Conservation (phyloP, 2,797 vertebrate genomes). For the Pipistrellus kuhlii region DNA sequence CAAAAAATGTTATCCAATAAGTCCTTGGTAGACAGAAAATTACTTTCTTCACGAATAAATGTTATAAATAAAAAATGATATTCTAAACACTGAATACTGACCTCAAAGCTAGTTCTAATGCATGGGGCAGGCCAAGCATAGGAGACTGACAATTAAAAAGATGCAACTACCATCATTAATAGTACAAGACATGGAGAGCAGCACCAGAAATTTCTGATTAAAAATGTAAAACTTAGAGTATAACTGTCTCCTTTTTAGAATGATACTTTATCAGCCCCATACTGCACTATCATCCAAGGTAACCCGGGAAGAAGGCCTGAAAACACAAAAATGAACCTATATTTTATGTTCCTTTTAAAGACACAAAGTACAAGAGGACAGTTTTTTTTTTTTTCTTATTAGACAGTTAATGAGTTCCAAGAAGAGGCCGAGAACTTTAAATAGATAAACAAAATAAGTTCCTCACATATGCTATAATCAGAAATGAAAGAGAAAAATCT, state of each 20-base stretch:
- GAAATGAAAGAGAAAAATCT: constrained; percentile 41
- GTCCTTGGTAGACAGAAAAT: constrained; percentile 16
- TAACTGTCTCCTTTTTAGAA: constrained; percentile 42
- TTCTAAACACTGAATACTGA: constrained; percentile 58
- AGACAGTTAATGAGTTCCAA: constrained; percentile 44
- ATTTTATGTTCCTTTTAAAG: constrained; percentile 40
- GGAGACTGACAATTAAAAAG: constrained; percentile 38
- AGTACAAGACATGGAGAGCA: background rate
- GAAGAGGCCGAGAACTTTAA: constrained; percentile 45
- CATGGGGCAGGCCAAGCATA: background rate
- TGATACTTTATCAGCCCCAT: background rate
- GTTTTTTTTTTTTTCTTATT: constrained; percentile 48
- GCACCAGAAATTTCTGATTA: background rate
- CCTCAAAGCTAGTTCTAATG: background rate
- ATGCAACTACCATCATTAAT: background rate
- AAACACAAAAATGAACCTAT: constrained; percentile 33
- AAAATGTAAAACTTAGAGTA: constrained; percentile 3
- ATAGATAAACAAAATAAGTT: constrained; percentile 48
- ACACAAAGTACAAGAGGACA: constrained; percentile 29
- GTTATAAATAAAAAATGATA: constrained; percentile 27
- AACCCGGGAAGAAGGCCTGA: background rate
- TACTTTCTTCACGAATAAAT: constrained; percentile 22
- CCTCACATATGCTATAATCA: constrained; percentile 46
- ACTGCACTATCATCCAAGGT: background rate
- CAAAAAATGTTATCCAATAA: constrained; percentile 7